Percentiles rank a stretch among this genome's conserved stretches.
phyloP scores from a whole-genome alignment of 2,797 vertebrate species.

The Esox lucius region DNA sequence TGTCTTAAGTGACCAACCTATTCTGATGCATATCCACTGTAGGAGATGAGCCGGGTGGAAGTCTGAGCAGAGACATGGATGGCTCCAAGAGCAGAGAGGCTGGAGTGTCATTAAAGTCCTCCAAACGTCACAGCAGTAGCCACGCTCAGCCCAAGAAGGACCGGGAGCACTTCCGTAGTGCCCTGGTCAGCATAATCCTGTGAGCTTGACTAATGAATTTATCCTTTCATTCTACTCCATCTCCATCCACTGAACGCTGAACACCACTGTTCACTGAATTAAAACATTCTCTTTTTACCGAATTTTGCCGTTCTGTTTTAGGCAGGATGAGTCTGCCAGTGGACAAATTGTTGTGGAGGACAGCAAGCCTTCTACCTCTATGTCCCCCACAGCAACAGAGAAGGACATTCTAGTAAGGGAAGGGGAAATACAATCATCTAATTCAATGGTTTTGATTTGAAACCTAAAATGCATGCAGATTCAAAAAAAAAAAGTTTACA shows the following conservation, averaged over 20 bases:
- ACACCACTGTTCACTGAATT: neutral
- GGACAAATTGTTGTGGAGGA: constrained; percentile 45
- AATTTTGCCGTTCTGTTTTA: constrained; percentile 39
- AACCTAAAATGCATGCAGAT: too few species aligned
- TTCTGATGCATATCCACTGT: neutral
- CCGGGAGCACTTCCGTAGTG: constrained; percentile 70
- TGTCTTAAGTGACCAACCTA: neutral
- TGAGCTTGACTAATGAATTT: constrained; percentile 51
- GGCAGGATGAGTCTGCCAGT: constrained; percentile 64
- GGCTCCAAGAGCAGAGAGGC: constrained; percentile 18
- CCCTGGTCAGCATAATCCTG: constrained; percentile 78
- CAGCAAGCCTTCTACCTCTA: constrained; percentile 33
- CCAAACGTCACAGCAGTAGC: constrained; percentile 41
- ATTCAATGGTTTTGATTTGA: too few species aligned
- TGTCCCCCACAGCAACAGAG: constrained; percentile 48
- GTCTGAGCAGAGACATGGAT: constrained; percentile 13
- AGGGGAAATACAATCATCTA: neutral
- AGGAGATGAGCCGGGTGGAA: constrained; percentile 24
- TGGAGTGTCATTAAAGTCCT: constrained; percentile 38
- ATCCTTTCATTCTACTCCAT: neutral
- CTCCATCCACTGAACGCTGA: neutral
- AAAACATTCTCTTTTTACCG: neutral
- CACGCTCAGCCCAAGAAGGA: constrained; percentile 52
- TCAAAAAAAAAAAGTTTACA: too few species aligned
- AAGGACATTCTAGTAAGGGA: constrained; percentile 76